A percentile compares a stretch with the other conserved stretches of the same genome.
phyloP scores from a whole-genome alignment of 2,888 invertebrate species.

The Synergus japonicus region DNA sequence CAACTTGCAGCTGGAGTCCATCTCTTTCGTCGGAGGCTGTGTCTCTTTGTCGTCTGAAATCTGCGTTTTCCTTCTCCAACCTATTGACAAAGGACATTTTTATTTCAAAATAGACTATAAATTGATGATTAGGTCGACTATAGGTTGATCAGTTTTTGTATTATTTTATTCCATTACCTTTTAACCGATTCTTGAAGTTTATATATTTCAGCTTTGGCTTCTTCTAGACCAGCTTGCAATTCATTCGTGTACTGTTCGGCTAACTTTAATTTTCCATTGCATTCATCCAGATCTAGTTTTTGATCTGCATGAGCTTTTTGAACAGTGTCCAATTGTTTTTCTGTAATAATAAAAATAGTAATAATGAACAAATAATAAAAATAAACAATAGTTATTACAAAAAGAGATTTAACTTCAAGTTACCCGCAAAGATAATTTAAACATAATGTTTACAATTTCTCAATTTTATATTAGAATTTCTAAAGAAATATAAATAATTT shows the following conservation, averaged over 20 bases:
- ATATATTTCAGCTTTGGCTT: slow-evolving; percentile 82
- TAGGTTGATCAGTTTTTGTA: no score
- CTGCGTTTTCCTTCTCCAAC: slow-evolving; percentile 82
- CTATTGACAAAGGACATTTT: slow-evolving; percentile 59
- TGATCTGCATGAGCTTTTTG: slow-evolving; percentile 42
- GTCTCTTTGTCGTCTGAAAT: slow-evolving; percentile 85
- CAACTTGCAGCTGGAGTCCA: slow-evolving; percentile 84
- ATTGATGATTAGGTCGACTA: neutral
- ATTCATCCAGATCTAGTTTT: slow-evolving; percentile 48
- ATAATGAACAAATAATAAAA: neutral
- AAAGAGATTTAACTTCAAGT: neutral
- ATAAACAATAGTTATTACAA: no score
- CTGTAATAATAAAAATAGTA: slow-evolving; percentile 30
- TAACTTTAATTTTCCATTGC: slow-evolving; percentile 48
- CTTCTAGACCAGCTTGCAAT: slow-evolving; percentile 82
- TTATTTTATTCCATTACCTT: slow-evolving; percentile 72
- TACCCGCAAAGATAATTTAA: neutral
- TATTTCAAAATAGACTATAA: neutral
- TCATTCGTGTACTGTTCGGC: slow-evolving; percentile 50
- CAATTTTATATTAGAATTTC: no score
- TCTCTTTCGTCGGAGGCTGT: slow-evolving; percentile 87
- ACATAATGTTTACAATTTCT: neutral
- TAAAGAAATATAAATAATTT: no score
- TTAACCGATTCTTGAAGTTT: slow-evolving; percentile 83
- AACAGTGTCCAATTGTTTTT: slow-evolving; percentile 44